phyloP scores from a whole-genome alignment of 2,113 vertebrate species.

The Rhineura floridana region DNA sequence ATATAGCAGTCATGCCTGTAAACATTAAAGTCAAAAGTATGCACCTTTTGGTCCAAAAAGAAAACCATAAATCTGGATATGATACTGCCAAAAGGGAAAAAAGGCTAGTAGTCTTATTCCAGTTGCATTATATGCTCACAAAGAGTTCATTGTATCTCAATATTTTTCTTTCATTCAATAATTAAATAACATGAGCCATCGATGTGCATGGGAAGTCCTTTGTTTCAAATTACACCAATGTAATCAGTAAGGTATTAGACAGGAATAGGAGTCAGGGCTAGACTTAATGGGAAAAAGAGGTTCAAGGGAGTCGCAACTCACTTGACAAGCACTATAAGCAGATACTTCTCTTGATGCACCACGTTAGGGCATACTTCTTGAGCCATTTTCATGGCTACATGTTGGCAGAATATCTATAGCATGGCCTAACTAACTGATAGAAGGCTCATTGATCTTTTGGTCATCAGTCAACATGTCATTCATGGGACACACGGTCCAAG shows the following conservation, averaged over 20 bases:
- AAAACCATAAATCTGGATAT: not conserved
- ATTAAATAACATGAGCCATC: not conserved
- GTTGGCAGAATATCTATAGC: not conserved
- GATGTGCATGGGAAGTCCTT: not conserved
- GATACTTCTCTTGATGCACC: not conserved
- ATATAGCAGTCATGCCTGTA: not conserved
- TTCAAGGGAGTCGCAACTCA: not conserved
- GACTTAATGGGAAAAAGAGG: not conserved
- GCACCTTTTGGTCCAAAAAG: not conserved
- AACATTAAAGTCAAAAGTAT: conserved; percentile 14
- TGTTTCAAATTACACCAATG: not conserved
- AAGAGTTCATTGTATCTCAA: not conserved
- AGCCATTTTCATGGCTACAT: not conserved
- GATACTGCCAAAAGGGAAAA: not conserved
- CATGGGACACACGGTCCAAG: conserved; percentile 89
- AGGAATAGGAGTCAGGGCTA: not conserved
- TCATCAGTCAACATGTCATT: conserved; percentile 61
- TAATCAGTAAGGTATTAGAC: not conserved
- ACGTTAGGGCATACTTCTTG: not conserved
- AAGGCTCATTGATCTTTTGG: not conserved
- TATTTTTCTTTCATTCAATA: not conserved
- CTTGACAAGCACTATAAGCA: not conserved
- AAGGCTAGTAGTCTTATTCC: not conserved
- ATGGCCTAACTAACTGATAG: not conserved
- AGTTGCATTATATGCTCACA: not conserved